Evolutionary conservation across 2,888 invertebrate genomes (phyloP).

Genomic region (Ceraclea dissimilis): DNA sequence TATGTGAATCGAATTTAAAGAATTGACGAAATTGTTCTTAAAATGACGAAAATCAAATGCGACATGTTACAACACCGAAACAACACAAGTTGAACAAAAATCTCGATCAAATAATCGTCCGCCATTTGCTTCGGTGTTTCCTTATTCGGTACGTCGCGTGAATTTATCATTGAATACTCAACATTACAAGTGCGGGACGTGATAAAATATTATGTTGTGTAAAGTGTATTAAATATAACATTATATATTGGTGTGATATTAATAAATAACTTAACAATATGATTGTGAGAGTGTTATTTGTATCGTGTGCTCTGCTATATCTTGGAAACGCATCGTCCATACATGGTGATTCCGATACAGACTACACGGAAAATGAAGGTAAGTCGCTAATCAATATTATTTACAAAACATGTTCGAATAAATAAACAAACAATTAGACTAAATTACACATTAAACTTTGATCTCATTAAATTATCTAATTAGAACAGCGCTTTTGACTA

Average conservation of each 20-base stretch:
- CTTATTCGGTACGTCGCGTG: background rate
- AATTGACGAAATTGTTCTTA: too few species aligned
- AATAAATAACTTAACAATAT: slow-evolving; percentile 2
- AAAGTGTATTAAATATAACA: background rate
- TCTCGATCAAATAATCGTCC: background rate
- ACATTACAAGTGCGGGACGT: background rate
- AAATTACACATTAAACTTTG: too few species aligned
- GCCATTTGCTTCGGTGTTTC: slow-evolving; percentile 1
- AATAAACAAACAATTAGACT: background rate
- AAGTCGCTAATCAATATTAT: background rate
- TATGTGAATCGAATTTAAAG: too few species aligned
- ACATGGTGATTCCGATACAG: background rate
- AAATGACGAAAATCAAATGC: too few species aligned
- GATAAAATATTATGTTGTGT: background rate
- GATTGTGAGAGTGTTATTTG: slow-evolving; percentile 3
- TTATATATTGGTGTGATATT: background rate
- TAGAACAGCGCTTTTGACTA: too few species aligned
- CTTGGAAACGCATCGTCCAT: background rate
- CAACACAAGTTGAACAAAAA: background rate
- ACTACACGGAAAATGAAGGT: background rate
- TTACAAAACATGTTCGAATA: background rate
- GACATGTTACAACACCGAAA: background rate
- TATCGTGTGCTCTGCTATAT: background rate
- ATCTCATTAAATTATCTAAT: too few species aligned
- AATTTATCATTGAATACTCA: background rate